phyloP scores from a whole-genome alignment of 2,113 vertebrate species.

The Ammospiza nelsoni region DNA sequence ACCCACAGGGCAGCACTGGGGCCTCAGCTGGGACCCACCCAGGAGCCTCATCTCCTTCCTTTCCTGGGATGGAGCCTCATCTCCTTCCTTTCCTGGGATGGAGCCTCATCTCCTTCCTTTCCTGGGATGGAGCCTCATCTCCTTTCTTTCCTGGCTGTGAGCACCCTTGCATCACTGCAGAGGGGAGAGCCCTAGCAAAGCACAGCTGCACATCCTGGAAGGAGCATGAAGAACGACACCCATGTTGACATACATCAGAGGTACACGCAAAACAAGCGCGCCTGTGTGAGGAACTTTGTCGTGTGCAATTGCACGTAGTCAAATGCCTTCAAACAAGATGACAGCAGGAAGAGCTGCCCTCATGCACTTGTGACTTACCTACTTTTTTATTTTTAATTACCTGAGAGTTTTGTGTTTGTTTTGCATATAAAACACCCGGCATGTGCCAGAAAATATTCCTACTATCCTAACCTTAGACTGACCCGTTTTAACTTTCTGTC shows the following conservation, averaged over 20 bases:
- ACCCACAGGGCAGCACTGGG: too few species aligned
- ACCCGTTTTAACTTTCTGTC: slow-evolving; percentile 59
- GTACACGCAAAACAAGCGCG: not conserved
- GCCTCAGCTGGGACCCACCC: too few species aligned
- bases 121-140: not conserved
- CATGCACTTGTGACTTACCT: not conserved
- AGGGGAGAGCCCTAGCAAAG: not conserved
- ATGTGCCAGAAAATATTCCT: slow-evolving; percentile 1
- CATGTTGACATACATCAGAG: not conserved
- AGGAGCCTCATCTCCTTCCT: not conserved
- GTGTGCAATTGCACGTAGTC: accelerated
- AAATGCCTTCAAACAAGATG: not conserved
- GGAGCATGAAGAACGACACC: accelerated
- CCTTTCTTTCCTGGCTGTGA: not conserved
- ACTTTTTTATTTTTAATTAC: not conserved
- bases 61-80: not conserved
- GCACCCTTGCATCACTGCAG: not conserved
- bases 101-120: not conserved
- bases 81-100: not conserved
- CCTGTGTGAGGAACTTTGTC: not conserved
- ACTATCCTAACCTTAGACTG: slow-evolving; percentile 5
- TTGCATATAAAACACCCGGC: not conserved
- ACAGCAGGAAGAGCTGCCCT: not conserved
- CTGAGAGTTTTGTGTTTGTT: not conserved
- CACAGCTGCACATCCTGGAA: not conserved